Conservation (phyloP, 1,140 invertebrate genomes). For the Aphelenchoides fujianensis region DNA sequence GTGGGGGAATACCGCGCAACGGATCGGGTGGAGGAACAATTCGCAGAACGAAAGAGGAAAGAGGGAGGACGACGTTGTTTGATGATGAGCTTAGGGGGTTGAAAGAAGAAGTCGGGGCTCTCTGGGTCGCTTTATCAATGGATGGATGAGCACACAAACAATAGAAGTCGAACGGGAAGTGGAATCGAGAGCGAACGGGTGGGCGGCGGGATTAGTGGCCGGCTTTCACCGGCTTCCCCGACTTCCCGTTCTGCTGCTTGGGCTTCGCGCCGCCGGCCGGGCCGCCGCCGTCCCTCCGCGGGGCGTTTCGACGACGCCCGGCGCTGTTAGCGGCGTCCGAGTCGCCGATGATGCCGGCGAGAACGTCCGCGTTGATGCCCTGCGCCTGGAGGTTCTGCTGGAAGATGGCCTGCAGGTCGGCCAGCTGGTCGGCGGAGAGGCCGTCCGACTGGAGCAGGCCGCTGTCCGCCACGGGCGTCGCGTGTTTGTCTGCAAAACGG, state of each 20-base stretch:
- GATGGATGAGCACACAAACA: not conserved
- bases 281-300: not conserved
- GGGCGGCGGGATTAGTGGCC: not conserved
- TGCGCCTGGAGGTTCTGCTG: constrained; percentile 37
- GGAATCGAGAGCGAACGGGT: too few relatives aligned
- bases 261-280: not conserved
- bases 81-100: not conserved
- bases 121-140: not conserved
- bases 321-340: not conserved
- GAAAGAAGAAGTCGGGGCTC: not conserved
- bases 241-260: not conserved
- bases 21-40: too few relatives aligned
- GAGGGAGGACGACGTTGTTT: too few relatives aligned
- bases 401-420: constrained; percentile 48
- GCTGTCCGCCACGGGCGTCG: constrained; percentile 35
- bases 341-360: constrained; percentile 17
- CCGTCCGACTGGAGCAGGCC: constrained; percentile 54
- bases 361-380: constrained; percentile 25
- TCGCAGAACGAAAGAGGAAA: not conserved
- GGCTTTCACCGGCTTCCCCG: not conserved
- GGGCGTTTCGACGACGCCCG: constrained; percentile 5
- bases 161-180: not conserved
- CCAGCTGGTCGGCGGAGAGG: constrained; percentile 53
- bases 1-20: too few relatives aligned
- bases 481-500: constrained; percentile 44